These are phyloP conservation scores for Chrysolina americana DNA, from an alignment of 2,888 invertebrate species.

Conservation along the genomic window DNA sequence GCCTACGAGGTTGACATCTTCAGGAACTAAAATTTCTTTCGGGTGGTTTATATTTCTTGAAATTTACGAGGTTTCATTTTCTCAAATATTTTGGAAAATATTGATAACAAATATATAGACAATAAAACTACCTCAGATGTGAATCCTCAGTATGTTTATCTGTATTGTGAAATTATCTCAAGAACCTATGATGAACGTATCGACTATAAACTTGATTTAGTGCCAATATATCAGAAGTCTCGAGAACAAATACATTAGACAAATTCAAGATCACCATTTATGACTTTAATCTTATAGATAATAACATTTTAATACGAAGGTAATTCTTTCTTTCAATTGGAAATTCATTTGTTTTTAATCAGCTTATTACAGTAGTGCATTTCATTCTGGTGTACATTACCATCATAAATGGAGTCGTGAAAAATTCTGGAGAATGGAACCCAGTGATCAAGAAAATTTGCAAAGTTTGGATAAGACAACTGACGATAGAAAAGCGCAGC, in stretches of 20 bases:
- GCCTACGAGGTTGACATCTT: too few relatives aligned
- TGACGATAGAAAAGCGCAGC: too few relatives aligned
- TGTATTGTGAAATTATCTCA: background rate
- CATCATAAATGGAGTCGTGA: background rate
- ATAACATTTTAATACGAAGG: background rate
- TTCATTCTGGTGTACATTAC: background rate
- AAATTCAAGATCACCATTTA: background rate
- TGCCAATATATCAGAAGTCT: constrained; percentile 3
- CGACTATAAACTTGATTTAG: background rate
- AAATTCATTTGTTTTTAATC: background rate
- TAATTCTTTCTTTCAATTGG: background rate
- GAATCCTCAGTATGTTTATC: too few relatives aligned
- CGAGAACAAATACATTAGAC: background rate
- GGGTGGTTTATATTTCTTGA: too few relatives aligned
- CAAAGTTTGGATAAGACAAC: too few relatives aligned
- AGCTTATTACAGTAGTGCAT: background rate
- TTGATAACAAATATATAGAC: too few relatives aligned
- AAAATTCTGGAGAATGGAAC: background rate
- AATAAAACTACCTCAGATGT: too few relatives aligned
- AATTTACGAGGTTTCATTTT: too few relatives aligned
- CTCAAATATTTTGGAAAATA: too few relatives aligned
- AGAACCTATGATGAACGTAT: background rate
- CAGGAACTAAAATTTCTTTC: too few relatives aligned
- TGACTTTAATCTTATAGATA: constrained; percentile 12
- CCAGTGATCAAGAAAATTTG: background rate